Conservation (phyloP, 1,140 invertebrate species). For the Mamestra configurata region DNA sequence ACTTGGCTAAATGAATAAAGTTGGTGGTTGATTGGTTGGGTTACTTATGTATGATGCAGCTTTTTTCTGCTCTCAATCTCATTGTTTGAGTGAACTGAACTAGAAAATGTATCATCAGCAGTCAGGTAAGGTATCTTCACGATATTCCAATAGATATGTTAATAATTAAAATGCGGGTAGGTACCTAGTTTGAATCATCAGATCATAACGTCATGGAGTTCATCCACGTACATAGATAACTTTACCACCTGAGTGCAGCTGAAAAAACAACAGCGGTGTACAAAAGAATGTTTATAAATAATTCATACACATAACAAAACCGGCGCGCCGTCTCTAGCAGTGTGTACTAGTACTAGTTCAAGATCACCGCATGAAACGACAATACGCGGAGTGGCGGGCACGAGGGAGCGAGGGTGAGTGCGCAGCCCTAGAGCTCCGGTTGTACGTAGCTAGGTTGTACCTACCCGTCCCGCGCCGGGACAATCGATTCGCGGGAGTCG, state of each 20-base stretch:
- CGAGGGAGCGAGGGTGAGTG: conserved; percentile 66
- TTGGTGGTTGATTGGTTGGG: too few species aligned
- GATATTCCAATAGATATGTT: neutral
- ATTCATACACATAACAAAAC: conserved; percentile 66
- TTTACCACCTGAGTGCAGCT: conserved; percentile 45
- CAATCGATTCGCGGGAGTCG: conserved; percentile 74
- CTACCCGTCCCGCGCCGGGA: conserved; percentile 58
- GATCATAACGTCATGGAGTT: neutral
- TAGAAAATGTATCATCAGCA: too few species aligned
- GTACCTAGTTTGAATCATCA: neutral
- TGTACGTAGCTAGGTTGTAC: conserved; percentile 36
- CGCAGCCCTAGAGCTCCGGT: conserved; percentile 45
- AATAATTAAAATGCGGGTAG: conserved; percentile 15
- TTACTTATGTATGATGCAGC: too few species aligned
- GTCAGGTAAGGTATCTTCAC: neutral
- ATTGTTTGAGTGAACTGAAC: too few species aligned
- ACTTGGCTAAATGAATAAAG: too few species aligned
- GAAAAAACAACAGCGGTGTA: conserved; percentile 54
- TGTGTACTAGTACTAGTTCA: conserved; percentile 58
- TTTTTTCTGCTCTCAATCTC: too few species aligned
- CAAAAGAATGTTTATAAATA: conserved; percentile 66
- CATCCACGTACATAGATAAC: conserved; percentile 29
- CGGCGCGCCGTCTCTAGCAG: conserved; percentile 48
- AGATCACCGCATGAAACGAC: conserved; percentile 63
- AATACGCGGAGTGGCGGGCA: conserved; percentile 46